Conservation (phyloP, 2,797 vertebrate species). For the Sciaenops ocellatus region DNA sequence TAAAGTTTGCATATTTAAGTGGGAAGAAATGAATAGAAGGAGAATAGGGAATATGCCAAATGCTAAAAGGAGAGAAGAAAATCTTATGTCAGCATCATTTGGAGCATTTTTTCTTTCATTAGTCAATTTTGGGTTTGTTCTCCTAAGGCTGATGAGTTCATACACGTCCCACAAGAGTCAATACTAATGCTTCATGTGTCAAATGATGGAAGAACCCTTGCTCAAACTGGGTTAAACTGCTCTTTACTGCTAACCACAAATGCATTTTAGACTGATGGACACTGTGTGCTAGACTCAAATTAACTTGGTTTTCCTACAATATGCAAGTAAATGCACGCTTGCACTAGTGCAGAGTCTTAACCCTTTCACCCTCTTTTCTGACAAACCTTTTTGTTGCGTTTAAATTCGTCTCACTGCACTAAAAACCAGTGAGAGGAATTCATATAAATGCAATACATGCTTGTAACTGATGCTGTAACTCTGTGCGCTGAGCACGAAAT, state of each 20-base stretch:
- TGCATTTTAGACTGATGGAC: constrained; percentile 19
- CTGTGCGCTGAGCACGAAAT: background rate
- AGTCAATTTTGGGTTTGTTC: constrained; percentile 25
- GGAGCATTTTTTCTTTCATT: background rate
- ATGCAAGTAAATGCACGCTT: background rate
- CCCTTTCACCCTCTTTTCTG: background rate
- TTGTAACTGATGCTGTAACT: background rate
- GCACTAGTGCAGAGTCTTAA: background rate
- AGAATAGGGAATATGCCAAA: background rate
- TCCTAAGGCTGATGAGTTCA: constrained; percentile 14
- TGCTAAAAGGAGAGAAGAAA: background rate
- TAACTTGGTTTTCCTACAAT: background rate
- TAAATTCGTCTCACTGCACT: background rate
- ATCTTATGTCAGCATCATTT: background rate
- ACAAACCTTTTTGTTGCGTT: background rate
- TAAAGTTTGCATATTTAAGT: background rate
- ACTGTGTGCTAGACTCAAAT: background rate
- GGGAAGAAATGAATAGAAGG: background rate
- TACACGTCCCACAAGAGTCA: constrained; percentile 29
- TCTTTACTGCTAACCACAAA: constrained; percentile 38
- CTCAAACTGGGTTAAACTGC: constrained; percentile 13
- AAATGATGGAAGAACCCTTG: constrained; percentile 11
- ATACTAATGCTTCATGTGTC: constrained; percentile 26
- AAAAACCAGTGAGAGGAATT: background rate
- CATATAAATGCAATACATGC: background rate